phyloP scores from a whole-genome alignment of 35 echinoderm and acorn worm genomes.

The Apostichopus parvimensis region DNA sequence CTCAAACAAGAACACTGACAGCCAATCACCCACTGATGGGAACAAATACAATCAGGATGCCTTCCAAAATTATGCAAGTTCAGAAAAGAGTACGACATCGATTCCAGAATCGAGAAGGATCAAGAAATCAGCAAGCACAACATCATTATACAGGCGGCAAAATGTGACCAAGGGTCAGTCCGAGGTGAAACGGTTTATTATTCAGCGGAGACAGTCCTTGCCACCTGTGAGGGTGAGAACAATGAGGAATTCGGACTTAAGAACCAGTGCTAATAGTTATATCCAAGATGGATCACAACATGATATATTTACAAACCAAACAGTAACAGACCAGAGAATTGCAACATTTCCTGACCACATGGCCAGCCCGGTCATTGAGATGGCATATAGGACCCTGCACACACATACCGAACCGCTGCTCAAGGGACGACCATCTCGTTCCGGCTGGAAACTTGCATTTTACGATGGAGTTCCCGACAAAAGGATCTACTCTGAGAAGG shows the following conservation, averaged over 20 bases:
- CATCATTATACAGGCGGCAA: not conserved
- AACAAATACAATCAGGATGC: not conserved
- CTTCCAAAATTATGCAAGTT: not conserved
- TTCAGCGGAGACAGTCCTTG: not conserved
- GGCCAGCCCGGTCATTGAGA: not conserved
- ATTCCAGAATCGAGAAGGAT: not conserved
- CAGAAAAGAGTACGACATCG: not conserved
- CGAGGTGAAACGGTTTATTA: no score
- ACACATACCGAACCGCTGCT: slow-evolving; percentile 6
- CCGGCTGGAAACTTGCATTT: not conserved
- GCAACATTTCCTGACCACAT: not conserved
- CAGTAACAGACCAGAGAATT: not conserved
- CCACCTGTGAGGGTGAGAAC: not conserved
- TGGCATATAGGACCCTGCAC: not conserved
- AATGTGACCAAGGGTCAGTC: not conserved
- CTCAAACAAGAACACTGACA: not conserved
- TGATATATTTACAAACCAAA: no score
- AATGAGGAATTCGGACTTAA: not conserved
- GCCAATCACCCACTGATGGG: not conserved
- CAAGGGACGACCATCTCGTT: not conserved
- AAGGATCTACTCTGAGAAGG: slow-evolving; percentile 18
- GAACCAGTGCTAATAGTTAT: not conserved
- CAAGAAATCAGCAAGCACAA: not conserved
- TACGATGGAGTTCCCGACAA: slow-evolving; percentile 27
- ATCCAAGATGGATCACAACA: not conserved